Percentiles rank a stretch among this genome's conserved stretches.
Evolutionary conservation across 2,113 vertebrate genomes (phyloP).

Genomic region (Vireo altiloquus): DNA sequence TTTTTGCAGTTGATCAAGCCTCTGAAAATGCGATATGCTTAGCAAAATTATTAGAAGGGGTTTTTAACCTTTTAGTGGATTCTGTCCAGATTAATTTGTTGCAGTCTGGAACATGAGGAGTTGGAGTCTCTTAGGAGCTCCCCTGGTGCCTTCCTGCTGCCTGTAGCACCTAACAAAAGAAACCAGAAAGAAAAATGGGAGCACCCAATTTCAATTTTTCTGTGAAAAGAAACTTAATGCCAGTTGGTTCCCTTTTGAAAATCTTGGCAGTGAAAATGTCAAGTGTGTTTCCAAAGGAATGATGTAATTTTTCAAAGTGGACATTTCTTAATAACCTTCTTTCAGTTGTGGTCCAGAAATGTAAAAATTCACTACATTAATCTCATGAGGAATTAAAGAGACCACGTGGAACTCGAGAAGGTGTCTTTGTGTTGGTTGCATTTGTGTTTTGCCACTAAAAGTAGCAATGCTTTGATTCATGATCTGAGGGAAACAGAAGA

Average conservation of each 20-base stretch:
- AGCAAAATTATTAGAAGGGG: neutral
- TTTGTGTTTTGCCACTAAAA: neutral
- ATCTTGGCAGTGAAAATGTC: neutral
- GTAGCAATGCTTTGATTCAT: neutral
- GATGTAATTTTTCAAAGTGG: neutral
- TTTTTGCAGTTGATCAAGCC: neutral
- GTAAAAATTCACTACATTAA: neutral
- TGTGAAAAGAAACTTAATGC: neutral
- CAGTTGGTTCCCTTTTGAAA: neutral
- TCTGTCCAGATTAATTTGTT: neutral
- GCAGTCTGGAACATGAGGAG: fast-evolving
- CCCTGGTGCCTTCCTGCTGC: neutral
- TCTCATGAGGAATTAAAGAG: neutral
- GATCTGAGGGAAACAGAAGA: neutral
- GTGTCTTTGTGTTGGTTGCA: neutral
- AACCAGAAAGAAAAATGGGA: neutral
- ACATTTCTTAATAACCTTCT: neutral
- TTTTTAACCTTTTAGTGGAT: neutral
- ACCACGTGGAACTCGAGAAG: neutral
- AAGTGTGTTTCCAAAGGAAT: neutral
- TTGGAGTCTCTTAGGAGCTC: neutral
- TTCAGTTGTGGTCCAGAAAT: neutral
- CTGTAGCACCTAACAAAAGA: neutral
- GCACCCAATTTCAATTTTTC: neutral
- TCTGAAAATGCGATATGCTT: neutral